Evolutionary conservation across 2,888 invertebrate genomes (phyloP).

Genomic region (Dicranocentrus wangi): DNA sequence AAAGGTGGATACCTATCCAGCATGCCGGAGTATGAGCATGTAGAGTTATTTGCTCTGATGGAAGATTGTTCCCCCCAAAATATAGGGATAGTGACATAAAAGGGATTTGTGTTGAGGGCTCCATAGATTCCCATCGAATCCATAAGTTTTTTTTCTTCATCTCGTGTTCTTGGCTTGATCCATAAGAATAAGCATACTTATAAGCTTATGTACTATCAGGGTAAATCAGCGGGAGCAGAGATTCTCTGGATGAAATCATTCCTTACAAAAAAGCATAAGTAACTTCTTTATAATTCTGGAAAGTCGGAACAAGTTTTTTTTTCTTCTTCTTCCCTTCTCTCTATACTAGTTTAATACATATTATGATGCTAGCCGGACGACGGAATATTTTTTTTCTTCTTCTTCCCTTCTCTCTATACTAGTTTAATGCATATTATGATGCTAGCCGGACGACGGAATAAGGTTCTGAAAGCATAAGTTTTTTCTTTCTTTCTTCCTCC

Average conservation of each 20-base stretch:
- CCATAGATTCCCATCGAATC: neutral
- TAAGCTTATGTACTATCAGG: neutral
- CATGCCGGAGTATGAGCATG: neutral
- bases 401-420: too few species aligned
- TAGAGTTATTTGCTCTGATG: neutral
- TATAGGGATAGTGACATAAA: conserved; percentile 22
- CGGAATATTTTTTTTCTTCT: too few species aligned
- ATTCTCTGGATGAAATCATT: conserved; percentile 6
- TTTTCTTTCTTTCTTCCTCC: conserved; percentile 3
- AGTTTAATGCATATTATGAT: too few species aligned
- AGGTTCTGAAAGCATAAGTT: conserved; percentile 2
- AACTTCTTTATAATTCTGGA: conserved; percentile 3
- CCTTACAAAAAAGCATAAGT: conserved; percentile 13
- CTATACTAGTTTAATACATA: too few species aligned
- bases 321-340: too few species aligned
- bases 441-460: too few species aligned
- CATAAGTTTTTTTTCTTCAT: neutral
- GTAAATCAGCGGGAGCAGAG: neutral
- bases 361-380: too few species aligned
- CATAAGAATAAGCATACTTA: neutral
- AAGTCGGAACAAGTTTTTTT: neutral
- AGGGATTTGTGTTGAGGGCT: conserved; percentile 20
- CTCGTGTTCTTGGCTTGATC: conserved; percentile 1
- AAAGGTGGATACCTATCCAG: too few species aligned
- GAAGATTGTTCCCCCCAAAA: neutral